A percentile compares a stretch with the other conserved stretches of the same genome.
Evolutionary conservation across 2,113 vertebrate species (phyloP).

Genomic region (Prunella himalayana): DNA sequence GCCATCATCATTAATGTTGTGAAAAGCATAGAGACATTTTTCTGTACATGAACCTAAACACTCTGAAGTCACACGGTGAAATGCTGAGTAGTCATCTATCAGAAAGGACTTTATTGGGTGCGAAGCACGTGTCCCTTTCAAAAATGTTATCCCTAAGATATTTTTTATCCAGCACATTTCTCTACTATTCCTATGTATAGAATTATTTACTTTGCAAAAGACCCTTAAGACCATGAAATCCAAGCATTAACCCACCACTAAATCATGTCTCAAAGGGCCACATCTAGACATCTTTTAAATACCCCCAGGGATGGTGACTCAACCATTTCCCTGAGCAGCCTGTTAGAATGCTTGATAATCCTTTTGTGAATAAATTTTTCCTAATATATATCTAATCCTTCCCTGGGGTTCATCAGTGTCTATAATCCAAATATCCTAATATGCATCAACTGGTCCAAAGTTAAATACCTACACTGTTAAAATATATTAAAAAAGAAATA

Average conservation of each 20-base stretch:
- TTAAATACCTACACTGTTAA: neutral
- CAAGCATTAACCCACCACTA: neutral
- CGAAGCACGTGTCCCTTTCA: neutral
- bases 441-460: neutral
- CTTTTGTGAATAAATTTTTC: neutral
- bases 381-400: neutral
- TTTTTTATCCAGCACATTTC: neutral
- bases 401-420: neutral
- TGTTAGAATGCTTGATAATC: neutral
- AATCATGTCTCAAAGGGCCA: neutral
- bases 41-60: neutral
- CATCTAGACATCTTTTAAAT: neutral
- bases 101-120: neutral
- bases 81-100: neutral
- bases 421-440: neutral
- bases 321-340: neutral
- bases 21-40: neutral
- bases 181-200: neutral
- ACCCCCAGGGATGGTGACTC: neutral
- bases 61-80: neutral
- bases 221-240: neutral
- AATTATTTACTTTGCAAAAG: neutral
- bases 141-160: neutral
- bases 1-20: neutral
- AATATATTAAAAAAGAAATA: accelerated